phyloP scores from a whole-genome alignment of 2,113 vertebrate genomes.

The Otis tarda region DNA sequence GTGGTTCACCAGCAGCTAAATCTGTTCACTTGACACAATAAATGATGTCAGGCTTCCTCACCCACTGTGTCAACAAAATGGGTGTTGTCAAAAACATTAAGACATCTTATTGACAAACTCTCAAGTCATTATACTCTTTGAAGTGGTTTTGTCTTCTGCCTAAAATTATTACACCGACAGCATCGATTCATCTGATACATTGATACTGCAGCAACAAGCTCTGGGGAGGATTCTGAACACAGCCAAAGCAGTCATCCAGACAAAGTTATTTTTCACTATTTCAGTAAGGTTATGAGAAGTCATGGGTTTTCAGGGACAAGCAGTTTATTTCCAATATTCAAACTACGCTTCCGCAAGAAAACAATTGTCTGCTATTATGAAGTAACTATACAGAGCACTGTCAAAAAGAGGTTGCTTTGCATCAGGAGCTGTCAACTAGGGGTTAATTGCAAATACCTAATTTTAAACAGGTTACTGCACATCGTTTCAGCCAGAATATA shows the following conservation, averaged over 20 bases:
- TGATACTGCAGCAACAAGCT: constrained; percentile 66
- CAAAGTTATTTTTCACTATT: constrained; percentile 38
- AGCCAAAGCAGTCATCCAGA: constrained; percentile 50
- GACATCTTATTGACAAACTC: constrained; percentile 79
- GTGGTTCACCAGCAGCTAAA: constrained; percentile 71
- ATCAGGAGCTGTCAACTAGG: neutral
- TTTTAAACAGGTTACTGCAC: neutral
- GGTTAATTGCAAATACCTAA: constrained; percentile 39
- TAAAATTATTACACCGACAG: constrained; percentile 73
- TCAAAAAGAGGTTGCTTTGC: neutral
- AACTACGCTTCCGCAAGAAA: neutral
- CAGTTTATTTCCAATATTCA: neutral
- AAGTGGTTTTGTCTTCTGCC: constrained; percentile 78
- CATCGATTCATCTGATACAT: constrained; percentile 73
- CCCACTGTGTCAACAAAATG: constrained; percentile 75
- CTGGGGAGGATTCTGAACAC: constrained; percentile 35
- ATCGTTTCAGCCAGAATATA: constrained; percentile 3
- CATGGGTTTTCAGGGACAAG: neutral
- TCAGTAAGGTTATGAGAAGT: neutral
- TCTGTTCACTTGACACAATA: constrained; percentile 75
- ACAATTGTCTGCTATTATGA: neutral
- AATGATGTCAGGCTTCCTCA: constrained; percentile 75
- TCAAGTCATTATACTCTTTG: constrained; percentile 76
- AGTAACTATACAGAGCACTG: neutral
- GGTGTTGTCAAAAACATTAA: constrained; percentile 76